Evolutionary conservation across 2,113 vertebrate species (phyloP).

Genomic region (Dipodomys spectabilis): DNA sequence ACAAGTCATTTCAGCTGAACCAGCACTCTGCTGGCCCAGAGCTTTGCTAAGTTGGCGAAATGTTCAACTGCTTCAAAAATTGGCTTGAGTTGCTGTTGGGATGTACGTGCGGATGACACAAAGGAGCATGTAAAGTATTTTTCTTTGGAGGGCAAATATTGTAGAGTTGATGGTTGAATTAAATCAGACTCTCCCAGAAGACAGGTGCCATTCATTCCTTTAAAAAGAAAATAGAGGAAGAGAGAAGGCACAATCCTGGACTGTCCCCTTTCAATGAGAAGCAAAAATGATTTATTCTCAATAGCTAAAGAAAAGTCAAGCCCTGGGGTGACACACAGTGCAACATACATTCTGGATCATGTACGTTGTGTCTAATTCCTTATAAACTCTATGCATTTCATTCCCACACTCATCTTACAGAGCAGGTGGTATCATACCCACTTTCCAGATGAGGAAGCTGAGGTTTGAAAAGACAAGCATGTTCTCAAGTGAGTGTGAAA

Average conservation of each 20-base stretch:
- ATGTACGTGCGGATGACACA: neutral
- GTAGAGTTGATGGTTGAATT: neutral
- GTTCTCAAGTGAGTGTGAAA: neutral
- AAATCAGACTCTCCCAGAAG: constrained; percentile 21
- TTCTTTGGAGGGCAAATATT: constrained; percentile 48
- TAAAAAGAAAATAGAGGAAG: neutral
- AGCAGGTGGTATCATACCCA: neutral
- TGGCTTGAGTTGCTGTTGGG: neutral
- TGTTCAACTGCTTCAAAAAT: neutral
- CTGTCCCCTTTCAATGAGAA: neutral
- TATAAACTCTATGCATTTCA: neutral
- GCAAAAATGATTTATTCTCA: neutral
- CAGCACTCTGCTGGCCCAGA: constrained; percentile 50
- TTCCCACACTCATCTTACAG: neutral
- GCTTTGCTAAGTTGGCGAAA: neutral
- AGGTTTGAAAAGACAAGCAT: neutral
- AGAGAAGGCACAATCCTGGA: neutral
- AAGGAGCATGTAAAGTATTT: neutral
- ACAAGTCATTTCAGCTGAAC: constrained; percentile 71
- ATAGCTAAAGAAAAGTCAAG: constrained; percentile 13
- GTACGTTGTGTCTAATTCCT: neutral
- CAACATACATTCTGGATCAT: neutral
- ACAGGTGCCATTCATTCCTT: neutral
- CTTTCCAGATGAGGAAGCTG: constrained; percentile 14
- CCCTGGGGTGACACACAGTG: neutral